Conservation (phyloP, 2,113 vertebrate genomes). For the Hippocampus zosterae region DNA sequence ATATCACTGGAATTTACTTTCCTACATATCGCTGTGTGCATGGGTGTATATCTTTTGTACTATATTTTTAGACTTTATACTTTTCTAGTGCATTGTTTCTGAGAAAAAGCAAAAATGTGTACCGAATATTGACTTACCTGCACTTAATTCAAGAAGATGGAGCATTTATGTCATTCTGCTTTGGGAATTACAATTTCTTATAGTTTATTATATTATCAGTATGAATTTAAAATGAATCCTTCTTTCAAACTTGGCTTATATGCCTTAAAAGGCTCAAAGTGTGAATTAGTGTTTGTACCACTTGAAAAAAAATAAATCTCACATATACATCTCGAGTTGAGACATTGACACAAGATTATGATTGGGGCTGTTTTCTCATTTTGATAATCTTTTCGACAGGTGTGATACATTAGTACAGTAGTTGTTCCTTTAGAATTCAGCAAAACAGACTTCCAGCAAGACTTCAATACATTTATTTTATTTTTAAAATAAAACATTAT, state of each 20-base stretch:
- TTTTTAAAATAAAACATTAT: neutral
- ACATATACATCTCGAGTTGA: neutral
- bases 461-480: neutral
- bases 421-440: neutral
- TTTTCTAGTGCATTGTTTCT: conserved; percentile 33
- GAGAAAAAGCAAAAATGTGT: conserved; percentile 1
- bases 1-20: conserved; percentile 30
- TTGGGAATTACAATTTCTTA: conserved; percentile 10
- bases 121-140: conserved; percentile 10
- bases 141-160: conserved; percentile 19
- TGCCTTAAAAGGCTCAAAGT: conserved; percentile 10
- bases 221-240: conserved; percentile 5
- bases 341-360: too few relatives aligned
- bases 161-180: conserved; percentile 21
- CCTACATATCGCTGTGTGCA: conserved; percentile 14
- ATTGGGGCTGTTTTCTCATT: too few relatives aligned
- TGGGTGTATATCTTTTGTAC: conserved; percentile 35
- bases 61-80: conserved; percentile 38
- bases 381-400: too few relatives aligned
- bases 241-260: conserved; percentile 2
- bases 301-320: conserved; percentile 46
- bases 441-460: neutral
- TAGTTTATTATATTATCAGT: conserved; percentile 13
- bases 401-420: too few relatives aligned
- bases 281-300: conserved; percentile 28